Evolutionary conservation across 2,797 vertebrate genomes (phyloP).

Genomic region (Fistularia tabacaria): DNA sequence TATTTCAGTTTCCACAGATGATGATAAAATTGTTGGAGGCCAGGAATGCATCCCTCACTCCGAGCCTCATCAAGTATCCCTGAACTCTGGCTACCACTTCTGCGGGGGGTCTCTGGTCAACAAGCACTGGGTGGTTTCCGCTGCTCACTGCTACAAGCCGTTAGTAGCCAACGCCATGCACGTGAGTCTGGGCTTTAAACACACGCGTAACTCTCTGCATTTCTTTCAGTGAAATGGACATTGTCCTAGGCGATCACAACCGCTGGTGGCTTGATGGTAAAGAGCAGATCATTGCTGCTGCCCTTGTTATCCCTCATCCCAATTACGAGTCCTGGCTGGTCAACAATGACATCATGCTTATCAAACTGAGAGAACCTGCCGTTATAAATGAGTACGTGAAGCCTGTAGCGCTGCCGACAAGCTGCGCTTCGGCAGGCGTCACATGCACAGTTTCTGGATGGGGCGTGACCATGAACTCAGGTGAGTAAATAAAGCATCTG

Average conservation of each 20-base stretch:
- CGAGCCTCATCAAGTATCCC: slow-evolving; percentile 63
- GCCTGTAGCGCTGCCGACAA: slow-evolving; percentile 71
- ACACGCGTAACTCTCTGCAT: too few species aligned
- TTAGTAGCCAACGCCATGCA: slow-evolving; percentile 16
- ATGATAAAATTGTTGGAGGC: slow-evolving; percentile 72
- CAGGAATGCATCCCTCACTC: slow-evolving; percentile 56
- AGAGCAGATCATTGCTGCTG: slow-evolving; percentile 73
- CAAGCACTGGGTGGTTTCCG: slow-evolving; percentile 66
- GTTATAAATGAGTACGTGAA: slow-evolving; percentile 68
- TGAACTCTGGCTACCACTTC: slow-evolving; percentile 62
- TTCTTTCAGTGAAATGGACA: slow-evolving; percentile 68
- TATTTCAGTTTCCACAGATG: slow-evolving; percentile 50
- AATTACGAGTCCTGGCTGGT: slow-evolving; percentile 49
- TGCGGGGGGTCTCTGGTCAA: slow-evolving; percentile 70
- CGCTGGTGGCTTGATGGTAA: slow-evolving; percentile 52
- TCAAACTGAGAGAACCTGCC: slow-evolving; percentile 76
- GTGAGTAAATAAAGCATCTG: not conserved
- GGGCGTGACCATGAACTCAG: slow-evolving; percentile 78
- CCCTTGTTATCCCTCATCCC: slow-evolving; percentile 70
- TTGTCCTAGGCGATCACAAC: slow-evolving; percentile 79
- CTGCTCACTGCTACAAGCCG: slow-evolving; percentile 71
- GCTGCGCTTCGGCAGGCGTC: slow-evolving; percentile 70
- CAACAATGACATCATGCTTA: slow-evolving; percentile 85
- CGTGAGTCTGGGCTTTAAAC: not conserved
- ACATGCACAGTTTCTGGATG: slow-evolving; percentile 79